phyloP scores from a whole-genome alignment of 2,113 vertebrate genomes.

The Elanoides forficatus region DNA sequence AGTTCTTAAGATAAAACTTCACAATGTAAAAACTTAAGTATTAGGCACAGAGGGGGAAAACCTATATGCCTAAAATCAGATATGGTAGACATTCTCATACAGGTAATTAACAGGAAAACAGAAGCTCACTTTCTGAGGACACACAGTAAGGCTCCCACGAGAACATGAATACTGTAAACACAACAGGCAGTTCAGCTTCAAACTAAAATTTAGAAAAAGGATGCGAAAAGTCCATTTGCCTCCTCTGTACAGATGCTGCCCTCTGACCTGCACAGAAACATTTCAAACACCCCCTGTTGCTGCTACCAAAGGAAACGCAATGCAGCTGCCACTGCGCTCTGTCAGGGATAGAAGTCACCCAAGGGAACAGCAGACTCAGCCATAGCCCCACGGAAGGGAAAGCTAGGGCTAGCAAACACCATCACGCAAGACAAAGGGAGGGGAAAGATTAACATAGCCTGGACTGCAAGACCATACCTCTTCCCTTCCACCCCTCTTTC shows the following conservation, averaged over 20 bases:
- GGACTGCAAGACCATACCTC: background rate
- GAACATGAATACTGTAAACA: background rate
- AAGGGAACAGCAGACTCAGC: background rate
- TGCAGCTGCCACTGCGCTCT: background rate
- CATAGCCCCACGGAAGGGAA: accelerated
- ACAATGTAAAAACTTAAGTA: background rate
- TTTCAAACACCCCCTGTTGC: background rate
- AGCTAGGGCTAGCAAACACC: background rate
- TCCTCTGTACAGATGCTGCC: background rate
- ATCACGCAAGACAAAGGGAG: background rate
- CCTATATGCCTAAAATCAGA: background rate
- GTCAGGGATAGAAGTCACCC: background rate
- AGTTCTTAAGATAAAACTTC: background rate
- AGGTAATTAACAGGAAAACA: background rate
- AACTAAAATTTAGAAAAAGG: background rate
- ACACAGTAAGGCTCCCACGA: background rate
- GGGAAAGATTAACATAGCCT: background rate
- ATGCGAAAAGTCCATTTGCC: background rate
- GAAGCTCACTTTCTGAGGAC: background rate
- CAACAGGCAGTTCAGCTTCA: background rate
- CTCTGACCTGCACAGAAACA: background rate
- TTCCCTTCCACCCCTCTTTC: background rate
- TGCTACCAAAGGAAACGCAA: accelerated
- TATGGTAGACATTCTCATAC: accelerated
- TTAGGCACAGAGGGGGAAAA: background rate